Base-by-base conservation (phyloP, 2,113 vertebrate genomes). In the Sialia sialis region DNA sequence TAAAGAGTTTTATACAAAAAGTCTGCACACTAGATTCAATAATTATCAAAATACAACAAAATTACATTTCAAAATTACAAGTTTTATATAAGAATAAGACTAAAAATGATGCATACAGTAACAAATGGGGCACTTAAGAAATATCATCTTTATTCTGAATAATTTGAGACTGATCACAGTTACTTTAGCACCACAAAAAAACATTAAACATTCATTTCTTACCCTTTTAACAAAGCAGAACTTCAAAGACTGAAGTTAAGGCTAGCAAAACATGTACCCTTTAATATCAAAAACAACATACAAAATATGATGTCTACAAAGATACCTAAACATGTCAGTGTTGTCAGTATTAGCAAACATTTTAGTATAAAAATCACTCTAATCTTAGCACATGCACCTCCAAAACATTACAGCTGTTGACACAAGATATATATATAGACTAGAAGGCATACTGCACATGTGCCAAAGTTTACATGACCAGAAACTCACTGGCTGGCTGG, bases 111-210 rank as follows among this genome's bases (percentile, higher is more conserved):
- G 32, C 26, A 55, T 62, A 44, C 48, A 25, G 60, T 69, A 90
- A 78, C 59, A 85, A 95, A 67, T 3, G 1, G 87, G 43, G 64
- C 62, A 82, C 52, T 88, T 90, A 21, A 49, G 16, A 93, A 69
- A 51, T 63, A 63, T 19, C 46, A 56, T 56, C 60, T 96, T 96
- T 96, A 96, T 96, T 96, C 88, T 63, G 81, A 74, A 14, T 78
- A 54, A 94, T 83, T 87, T 72, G 89, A 85, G 73, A 36, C 56
- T 54, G 58, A 87, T 94, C 92, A 92, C 95, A 94, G 72, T 92
- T 94, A 87, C 32, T 91, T 90, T 88, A 94, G 93, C 95, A 97
- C 93, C 87, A 96, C 41, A 3, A 62, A 75, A 75, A 64, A 86
- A 91, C 54, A 91, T 78, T 20, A 44, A 39, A 95, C 76, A 86